Evolutionary conservation across 2,113 vertebrate species (phyloP).

Genomic region (Callocephalon fimbriatum): DNA sequence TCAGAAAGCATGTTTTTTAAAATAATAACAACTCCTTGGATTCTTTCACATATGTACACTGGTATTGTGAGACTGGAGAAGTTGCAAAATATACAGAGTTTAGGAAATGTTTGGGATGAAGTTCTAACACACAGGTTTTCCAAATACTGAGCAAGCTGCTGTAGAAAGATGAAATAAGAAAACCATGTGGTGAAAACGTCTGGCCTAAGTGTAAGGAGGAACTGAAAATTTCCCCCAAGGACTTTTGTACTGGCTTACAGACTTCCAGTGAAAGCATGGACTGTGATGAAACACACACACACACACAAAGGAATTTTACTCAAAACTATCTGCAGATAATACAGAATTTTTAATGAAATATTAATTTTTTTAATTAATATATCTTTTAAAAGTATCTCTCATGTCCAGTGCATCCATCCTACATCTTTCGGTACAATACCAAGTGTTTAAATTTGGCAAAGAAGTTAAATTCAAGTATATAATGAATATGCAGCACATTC

Average conservation of each 20-base stretch:
- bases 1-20: neutral
- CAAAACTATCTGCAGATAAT: slow-evolving; percentile 12
- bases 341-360: neutral
- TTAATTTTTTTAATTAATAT: neutral
- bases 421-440: neutral
- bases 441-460: neutral
- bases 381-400: neutral
- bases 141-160: neutral
- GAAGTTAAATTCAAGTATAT: neutral
- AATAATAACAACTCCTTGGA: neutral
- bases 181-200: neutral
- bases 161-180: neutral
- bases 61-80: neutral
- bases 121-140: neutral
- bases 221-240: neutral
- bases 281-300: neutral
- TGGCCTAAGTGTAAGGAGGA: neutral
- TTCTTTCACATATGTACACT: neutral
- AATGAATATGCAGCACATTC: neutral
- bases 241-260: neutral
- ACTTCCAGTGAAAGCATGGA: neutral
- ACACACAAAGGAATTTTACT: neutral
- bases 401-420: neutral
- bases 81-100: neutral
- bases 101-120: neutral